A percentile compares a stretch with the other conserved stretches of the same genome.
These are phyloP conservation scores for Cygnus atratus DNA, from an alignment of 2,113 vertebrate genomes.

Conservation along the genomic window DNA sequence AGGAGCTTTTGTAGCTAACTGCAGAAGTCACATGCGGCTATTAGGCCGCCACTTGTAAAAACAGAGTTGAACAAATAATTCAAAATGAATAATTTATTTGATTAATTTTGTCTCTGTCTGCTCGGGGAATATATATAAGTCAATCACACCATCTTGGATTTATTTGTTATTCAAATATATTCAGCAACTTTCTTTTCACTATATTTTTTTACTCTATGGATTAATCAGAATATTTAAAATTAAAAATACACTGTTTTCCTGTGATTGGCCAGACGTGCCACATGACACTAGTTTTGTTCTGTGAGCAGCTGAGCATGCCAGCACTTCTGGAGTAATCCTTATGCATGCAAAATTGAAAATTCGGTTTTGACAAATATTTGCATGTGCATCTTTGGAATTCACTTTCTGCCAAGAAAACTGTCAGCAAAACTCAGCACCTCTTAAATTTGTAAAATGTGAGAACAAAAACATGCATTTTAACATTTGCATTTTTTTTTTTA, in stretches of 20 bases:
- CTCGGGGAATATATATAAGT: slow-evolving; percentile 38
- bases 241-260: not conserved
- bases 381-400: slow-evolving; percentile 60
- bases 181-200: slow-evolving; percentile 41
- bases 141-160: slow-evolving; percentile 49
- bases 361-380: slow-evolving; percentile 68
- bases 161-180: slow-evolving; percentile 68
- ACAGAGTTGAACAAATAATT: slow-evolving; percentile 47
- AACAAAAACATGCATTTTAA: slow-evolving; percentile 64
- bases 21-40: not conserved
- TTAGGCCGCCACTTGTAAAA: slow-evolving; percentile 17
- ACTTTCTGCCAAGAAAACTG: slow-evolving; percentile 63
- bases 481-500: slow-evolving; percentile 39
- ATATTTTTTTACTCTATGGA: slow-evolving; percentile 35
- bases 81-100: slow-evolving; percentile 67
- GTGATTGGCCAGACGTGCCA: slow-evolving; percentile 16
- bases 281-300: slow-evolving; percentile 11
- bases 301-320: not conserved
- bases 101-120: slow-evolving; percentile 53
- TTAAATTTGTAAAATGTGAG: slow-evolving; percentile 65
- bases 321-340: slow-evolving; percentile 43
- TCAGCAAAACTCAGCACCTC: slow-evolving; percentile 55
- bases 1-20: not conserved
- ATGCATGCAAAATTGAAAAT: slow-evolving; percentile 62
- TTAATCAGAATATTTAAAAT: slow-evolving; percentile 63